These are phyloP conservation scores for Bergia sp. DNA, from an alignment of 92 coral and sea anemone species.

Conservation along the genomic window DNA sequence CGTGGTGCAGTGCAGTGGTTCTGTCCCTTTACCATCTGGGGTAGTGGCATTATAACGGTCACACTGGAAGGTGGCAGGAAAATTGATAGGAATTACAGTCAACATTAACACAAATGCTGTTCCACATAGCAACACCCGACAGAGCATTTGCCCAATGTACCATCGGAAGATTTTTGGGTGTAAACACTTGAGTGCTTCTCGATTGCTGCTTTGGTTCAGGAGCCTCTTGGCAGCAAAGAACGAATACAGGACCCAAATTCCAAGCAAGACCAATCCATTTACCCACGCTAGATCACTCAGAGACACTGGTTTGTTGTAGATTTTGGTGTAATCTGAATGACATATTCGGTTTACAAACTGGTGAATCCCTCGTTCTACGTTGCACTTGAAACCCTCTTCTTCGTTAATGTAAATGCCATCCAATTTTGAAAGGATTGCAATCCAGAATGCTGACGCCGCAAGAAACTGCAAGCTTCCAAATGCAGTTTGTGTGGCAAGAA, in stretches of 20 bases:
- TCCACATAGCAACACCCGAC: slow-evolving; percentile 24
- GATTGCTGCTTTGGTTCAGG: slow-evolving; percentile 27
- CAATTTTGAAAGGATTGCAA: slow-evolving; percentile 27
- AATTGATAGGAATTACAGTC: slow-evolving; percentile 18
- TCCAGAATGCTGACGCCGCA: slow-evolving; percentile 34
- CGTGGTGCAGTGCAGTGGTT: slow-evolving; percentile 30
- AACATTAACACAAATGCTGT: slow-evolving; percentile 16
- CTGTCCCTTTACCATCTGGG: slow-evolving; percentile 7
- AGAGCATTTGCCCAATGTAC: slow-evolving; percentile 39
- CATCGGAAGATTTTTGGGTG: slow-evolving; percentile 44
- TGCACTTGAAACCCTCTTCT: slow-evolving; percentile 38
- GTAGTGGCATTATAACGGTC: slow-evolving; percentile 8
- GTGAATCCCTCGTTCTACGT: slow-evolving; percentile 17
- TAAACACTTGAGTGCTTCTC: slow-evolving; percentile 34
- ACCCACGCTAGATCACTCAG: slow-evolving; percentile 37
- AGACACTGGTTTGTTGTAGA: slow-evolving; percentile 34
- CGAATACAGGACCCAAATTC: slow-evolving; percentile 33
- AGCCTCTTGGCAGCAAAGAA: slow-evolving; percentile 47
- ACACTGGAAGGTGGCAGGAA: slow-evolving; percentile 28
- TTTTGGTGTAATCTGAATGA: slow-evolving; percentile 34
- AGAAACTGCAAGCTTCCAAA: slow-evolving; percentile 45
- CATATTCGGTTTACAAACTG: slow-evolving; percentile 42
- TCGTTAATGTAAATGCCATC: slow-evolving; percentile 30
- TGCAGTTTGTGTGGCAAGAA: slow-evolving; percentile 40
- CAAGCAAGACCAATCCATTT: slow-evolving; percentile 16